Evolutionary conservation across 2,888 invertebrate species (phyloP).

Genomic region (Pilophorus perplexus): DNA sequence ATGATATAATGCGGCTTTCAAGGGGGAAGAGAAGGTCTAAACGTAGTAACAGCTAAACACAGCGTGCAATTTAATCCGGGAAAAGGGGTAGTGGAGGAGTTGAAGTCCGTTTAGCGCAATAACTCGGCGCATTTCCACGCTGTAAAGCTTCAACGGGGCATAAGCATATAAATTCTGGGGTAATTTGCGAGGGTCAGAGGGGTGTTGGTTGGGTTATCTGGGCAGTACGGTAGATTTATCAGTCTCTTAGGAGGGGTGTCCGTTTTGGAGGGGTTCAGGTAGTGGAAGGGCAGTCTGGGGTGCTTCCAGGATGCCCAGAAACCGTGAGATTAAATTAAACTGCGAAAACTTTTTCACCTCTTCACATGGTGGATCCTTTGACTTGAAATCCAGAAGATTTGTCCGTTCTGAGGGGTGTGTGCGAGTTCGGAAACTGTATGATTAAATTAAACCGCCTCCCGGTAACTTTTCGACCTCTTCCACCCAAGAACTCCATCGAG

Average conservation of each 20-base stretch:
- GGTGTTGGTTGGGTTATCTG: constrained; percentile 30
- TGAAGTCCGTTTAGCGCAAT: constrained; percentile 26
- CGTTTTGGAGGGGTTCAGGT: background rate
- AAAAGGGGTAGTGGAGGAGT: background rate
- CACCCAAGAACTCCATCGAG: constrained; percentile 1
- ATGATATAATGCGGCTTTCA: constrained; percentile 17
- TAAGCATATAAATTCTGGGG: constrained; percentile 40
- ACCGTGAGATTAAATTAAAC: too few relatives aligned
- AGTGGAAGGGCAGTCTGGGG: too few relatives aligned
- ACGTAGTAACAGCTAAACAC: constrained; percentile 21
- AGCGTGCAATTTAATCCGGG: constrained; percentile 26
- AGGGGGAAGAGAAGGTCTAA: background rate
- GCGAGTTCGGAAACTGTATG: too few relatives aligned
- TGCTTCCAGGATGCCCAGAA: too few relatives aligned
- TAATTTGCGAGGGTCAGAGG: constrained; percentile 37
- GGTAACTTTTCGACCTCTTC: background rate
- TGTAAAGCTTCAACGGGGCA: constrained; percentile 42
- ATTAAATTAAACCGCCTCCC: constrained; percentile 34
- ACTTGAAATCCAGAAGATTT: too few relatives aligned
- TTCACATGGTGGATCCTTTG: too few relatives aligned
- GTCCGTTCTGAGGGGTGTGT: too few relatives aligned
- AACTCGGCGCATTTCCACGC: constrained; percentile 38
- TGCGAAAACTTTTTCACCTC: too few relatives aligned
- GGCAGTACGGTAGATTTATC: constrained; percentile 30
- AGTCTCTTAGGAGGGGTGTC: background rate